Percentiles rank a stretch among this genome's conserved stretches.
phyloP scores from a whole-genome alignment of 2,113 vertebrate species.

The Stigmatopora argus region DNA sequence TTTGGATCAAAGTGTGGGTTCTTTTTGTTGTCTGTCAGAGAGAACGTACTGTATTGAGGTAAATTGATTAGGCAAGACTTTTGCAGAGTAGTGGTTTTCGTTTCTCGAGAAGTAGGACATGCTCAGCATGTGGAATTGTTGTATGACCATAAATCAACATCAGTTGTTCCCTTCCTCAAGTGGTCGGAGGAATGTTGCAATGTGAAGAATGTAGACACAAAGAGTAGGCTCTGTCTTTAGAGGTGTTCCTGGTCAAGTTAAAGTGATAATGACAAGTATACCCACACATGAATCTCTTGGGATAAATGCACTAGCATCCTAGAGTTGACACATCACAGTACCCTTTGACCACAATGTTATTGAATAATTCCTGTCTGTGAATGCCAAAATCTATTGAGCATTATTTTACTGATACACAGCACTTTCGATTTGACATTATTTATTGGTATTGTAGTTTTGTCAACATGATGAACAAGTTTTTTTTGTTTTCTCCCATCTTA shows the following conservation, averaged over 20 bases:
- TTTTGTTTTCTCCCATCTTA: no score
- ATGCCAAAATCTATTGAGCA: neutral
- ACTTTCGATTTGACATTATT: neutral
- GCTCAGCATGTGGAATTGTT: constrained; percentile 1
- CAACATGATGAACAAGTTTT: neutral
- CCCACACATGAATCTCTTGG: neutral
- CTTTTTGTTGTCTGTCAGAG: neutral
- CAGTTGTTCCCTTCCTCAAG: constrained; percentile 11
- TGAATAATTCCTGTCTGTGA: neutral
- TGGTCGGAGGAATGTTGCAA: constrained; percentile 47
- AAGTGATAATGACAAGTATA: neutral
- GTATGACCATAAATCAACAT: constrained; percentile 20
- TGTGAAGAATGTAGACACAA: constrained; percentile 56
- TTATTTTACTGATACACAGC: neutral
- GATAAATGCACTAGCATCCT: neutral
- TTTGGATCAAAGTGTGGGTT: neutral
- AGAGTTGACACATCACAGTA: neutral
- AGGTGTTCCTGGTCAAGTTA: constrained; percentile 27
- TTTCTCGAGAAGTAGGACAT: constrained; percentile 19
- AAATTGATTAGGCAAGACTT: constrained; percentile 27
- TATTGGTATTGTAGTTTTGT: neutral
- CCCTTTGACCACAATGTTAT: neutral
- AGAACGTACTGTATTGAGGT: neutral
- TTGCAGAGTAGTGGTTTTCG: constrained; percentile 35
- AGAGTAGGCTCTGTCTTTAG: constrained; percentile 34